Conservation (phyloP, 2,113 vertebrate genomes). For the Xenotilapia flavipinnis region DNA sequence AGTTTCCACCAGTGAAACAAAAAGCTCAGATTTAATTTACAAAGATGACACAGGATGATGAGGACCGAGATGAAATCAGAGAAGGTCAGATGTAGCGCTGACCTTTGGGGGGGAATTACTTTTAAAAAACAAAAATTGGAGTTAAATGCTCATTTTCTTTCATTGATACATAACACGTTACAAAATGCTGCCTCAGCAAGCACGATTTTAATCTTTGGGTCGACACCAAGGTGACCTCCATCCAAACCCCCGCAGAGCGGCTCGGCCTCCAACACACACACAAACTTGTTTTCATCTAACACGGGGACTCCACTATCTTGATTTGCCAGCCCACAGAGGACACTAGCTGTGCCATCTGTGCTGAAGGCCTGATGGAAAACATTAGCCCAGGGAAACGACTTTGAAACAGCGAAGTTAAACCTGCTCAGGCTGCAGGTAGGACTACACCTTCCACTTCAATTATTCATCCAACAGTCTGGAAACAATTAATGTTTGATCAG, state of each 20-base stretch:
- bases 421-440: neutral
- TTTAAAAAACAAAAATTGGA: neutral
- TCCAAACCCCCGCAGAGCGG: neutral
- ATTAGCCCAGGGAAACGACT: neutral
- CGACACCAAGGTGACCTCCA: neutral
- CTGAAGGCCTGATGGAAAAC: neutral
- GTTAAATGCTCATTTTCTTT: neutral
- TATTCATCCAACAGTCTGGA: neutral
- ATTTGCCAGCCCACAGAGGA: neutral
- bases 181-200: neutral
- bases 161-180: neutral
- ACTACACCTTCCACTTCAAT: neutral
- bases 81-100: neutral
- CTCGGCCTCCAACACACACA: neutral
- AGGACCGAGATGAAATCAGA: neutral
- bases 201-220: neutral
- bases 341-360: neutral
- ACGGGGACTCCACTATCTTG: neutral
- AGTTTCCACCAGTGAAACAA: neutral
- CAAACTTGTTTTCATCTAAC: neutral
- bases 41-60: neutral
- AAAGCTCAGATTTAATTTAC: neutral
- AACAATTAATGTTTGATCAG: neutral
- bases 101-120: neutral
- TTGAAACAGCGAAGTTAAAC: neutral